Base-by-base conservation (phyloP, 2,797 vertebrate genomes). In the Geotrypetes seraphini region DNA sequence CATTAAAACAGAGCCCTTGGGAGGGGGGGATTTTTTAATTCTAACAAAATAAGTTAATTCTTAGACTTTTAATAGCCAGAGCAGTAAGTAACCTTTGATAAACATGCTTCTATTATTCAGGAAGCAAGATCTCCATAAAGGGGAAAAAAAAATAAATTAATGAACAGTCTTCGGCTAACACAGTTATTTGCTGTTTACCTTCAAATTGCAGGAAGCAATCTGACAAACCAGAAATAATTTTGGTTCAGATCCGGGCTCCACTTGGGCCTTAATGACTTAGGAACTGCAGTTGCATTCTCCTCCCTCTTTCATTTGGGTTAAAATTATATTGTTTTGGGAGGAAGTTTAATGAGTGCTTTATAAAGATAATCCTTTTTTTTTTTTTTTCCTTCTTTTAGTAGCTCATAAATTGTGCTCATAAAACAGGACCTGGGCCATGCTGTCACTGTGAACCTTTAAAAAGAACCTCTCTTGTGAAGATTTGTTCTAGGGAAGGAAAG, bases 1-100 rank as follows among this genome's bases (percentile, higher is more conserved):
- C 32, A 15, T 33, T 37, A 31, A 37, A 26, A 36, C 36, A 31
- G 22, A 44, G 34, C 23, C 42, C 34, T 22, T 10, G 12, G 42
- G 20, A 32, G 27, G 27, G n/a, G n/a, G n/a, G n/a, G n/a, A n/a
- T n/a, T n/a, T 24, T 29, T 14, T 15, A 7, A 11, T 11, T 33
- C 34, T 32, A 28, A 10, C 34, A 33, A 36, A 31, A 22, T 7
- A 37, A 27, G 22, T 32, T 32, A 22, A 25, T 31, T 31, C 22
- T 22, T 20, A 19, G n/a, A 29, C 20, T 19, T 15, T 23, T 28
- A 18, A 17, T 17, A 21, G 12, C 16, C 21, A 16, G 31, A 23
- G 29, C 13, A 44, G 22, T 17, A 4, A 23, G 12, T 22, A 30
- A 17, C 15, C 22, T 17, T 3, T 12, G 17, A 31, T 10, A 23